phyloP scores from a whole-genome alignment of 2,113 vertebrate genomes.

The Pituophis catenifer region DNA sequence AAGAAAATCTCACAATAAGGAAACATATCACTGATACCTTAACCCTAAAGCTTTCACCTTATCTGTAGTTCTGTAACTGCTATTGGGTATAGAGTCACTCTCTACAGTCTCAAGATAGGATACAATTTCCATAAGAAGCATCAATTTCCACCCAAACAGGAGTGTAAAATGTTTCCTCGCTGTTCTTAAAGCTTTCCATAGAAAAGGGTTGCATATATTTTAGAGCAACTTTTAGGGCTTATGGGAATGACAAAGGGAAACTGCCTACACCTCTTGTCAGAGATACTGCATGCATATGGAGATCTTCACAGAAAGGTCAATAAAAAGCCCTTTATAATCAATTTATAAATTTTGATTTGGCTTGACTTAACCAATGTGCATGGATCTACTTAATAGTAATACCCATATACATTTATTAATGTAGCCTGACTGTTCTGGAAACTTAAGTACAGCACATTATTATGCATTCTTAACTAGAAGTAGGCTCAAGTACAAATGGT shows the following conservation, averaged over 20 bases:
- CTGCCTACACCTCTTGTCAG: neutral
- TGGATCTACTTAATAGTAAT: neutral
- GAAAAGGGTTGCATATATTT: neutral
- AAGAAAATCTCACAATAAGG: neutral
- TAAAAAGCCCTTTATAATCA: neutral
- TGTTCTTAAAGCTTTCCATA: neutral
- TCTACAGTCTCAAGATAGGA: neutral
- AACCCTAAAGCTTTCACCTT: neutral
- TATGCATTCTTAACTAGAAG: neutral
- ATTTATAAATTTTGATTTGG: neutral
- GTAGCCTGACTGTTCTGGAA: neutral
- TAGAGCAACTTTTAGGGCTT: neutral
- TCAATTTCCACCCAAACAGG: neutral
- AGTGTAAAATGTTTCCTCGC: neutral
- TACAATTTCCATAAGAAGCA: neutral
- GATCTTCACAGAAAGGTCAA: neutral
- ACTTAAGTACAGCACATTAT: neutral
- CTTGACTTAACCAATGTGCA: neutral
- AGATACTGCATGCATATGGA: neutral
- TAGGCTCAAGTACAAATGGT: neutral
- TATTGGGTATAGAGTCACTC: neutral
- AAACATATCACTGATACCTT: neutral
- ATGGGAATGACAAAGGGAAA: neutral
- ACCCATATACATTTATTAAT: neutral
- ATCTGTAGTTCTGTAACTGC: neutral